Conservation (phyloP, 2,888 invertebrate genomes). For the Norana najaformis region DNA sequence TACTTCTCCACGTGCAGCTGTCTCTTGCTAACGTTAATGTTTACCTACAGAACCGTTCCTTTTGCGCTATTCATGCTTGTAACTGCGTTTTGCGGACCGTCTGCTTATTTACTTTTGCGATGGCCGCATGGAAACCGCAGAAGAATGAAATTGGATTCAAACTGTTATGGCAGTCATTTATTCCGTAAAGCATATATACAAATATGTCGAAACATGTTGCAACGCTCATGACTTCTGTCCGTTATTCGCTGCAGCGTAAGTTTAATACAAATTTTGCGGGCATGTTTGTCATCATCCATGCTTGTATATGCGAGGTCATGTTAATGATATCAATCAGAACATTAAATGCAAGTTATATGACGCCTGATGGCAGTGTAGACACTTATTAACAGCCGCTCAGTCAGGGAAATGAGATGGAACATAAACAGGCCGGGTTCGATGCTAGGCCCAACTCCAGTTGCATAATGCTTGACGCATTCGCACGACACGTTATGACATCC, state of each 20-base stretch:
- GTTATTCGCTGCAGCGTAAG: neutral
- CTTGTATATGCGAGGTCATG: too few relatives aligned
- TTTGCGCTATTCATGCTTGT: neutral
- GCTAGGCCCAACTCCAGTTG: neutral
- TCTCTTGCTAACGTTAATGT: neutral
- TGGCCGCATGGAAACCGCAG: neutral
- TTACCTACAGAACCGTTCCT: neutral
- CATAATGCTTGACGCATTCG: too few relatives aligned
- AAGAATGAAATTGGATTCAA: neutral
- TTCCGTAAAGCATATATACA: neutral
- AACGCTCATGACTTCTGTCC: neutral
- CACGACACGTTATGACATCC: neutral
- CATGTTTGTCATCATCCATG: too few relatives aligned
- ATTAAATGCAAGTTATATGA: neutral
- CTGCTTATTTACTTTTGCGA: constrained; percentile 13
- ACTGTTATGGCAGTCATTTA: neutral
- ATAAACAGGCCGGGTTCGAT: neutral
- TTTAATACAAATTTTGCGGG: neutral
- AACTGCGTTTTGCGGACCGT: neutral
- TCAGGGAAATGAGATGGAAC: neutral
- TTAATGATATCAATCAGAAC: neutral
- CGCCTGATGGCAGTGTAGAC: neutral
- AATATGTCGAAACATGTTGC: neutral
- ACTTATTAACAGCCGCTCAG: neutral
- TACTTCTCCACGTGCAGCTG: neutral